phyloP scores from a whole-genome alignment of 2,888 invertebrate species.

The Drosophila cracens region DNA sequence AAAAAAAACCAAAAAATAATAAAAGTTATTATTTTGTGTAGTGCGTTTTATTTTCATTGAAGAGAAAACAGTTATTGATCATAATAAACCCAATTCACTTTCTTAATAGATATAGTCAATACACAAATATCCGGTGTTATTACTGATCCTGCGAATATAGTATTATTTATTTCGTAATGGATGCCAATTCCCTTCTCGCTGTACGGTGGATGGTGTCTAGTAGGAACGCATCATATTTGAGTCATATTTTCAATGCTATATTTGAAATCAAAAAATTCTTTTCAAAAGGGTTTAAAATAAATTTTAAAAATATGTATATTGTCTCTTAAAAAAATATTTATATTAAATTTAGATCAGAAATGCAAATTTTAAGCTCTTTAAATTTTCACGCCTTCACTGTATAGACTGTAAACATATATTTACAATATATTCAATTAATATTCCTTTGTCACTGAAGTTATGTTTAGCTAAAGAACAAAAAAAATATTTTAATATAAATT shows the following conservation, averaged over 20 bases:
- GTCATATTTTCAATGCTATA: not conserved
- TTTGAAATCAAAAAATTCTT: not conserved
- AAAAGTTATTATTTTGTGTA: constrained; percentile 64
- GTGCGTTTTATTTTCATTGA: constrained; percentile 65
- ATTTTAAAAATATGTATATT: not conserved
- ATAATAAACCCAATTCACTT: not conserved
- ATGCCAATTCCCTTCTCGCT: not conserved
- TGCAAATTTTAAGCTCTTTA: not conserved
- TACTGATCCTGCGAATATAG: not conserved
- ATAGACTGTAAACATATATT: constrained; percentile 2
- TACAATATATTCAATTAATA: constrained; percentile 2
- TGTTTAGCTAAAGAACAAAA: not conserved
- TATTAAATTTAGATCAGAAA: not conserved
- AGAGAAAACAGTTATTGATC: not conserved
- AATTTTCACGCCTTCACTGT: not conserved
- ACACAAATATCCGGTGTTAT: not conserved
- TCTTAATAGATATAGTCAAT: not conserved
- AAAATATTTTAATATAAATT: not conserved
- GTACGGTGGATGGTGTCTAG: not conserved
- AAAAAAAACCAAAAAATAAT: constrained; percentile 40
- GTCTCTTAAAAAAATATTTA: not conserved
- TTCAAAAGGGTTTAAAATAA: not conserved
- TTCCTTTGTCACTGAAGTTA: constrained; percentile 8
- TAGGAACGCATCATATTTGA: not conserved
- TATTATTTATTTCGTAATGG: not conserved